Evolutionary conservation across 2,888 invertebrate species (phyloP).

Genomic region (Phragmatobia fuliginosa): DNA sequence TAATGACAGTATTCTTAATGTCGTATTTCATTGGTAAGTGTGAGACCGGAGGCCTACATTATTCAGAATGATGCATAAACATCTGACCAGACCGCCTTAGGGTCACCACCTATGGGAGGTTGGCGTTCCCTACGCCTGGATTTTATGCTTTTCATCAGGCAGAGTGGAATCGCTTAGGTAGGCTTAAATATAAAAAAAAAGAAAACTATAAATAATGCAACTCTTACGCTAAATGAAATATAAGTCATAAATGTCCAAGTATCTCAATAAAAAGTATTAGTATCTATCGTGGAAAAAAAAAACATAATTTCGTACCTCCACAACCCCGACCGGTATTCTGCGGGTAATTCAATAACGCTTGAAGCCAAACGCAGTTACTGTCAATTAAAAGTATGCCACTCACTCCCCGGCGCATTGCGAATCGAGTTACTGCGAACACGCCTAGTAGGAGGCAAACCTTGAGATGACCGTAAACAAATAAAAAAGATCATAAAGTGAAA

Average conservation of each 20-base stretch:
- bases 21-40: no score
- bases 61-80: no score
- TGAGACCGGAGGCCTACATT: no score
- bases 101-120: no score
- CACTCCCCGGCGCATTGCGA: conserved; percentile 74
- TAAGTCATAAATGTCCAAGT: neutral
- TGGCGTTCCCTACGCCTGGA: no score
- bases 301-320: conserved; percentile 64
- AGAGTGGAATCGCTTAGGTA: no score
- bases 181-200: no score
- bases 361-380: conserved; percentile 84
- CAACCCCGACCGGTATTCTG: conserved; percentile 69
- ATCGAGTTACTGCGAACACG: conserved; percentile 74
- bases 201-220: no score
- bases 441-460: conserved; percentile 66
- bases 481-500: conserved; percentile 70
- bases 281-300: conserved; percentile 37
- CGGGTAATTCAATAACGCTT: conserved; percentile 83
- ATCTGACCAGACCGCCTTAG: no score
- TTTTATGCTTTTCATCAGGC: no score
- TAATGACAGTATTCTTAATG: no score
- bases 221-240: neutral
- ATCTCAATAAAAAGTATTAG: conserved; percentile 25
- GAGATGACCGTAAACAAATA: conserved; percentile 74
- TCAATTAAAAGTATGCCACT: conserved; percentile 85